phyloP scores from a whole-genome alignment of 2,113 vertebrate species.

The Mormyrus iriodes region DNA sequence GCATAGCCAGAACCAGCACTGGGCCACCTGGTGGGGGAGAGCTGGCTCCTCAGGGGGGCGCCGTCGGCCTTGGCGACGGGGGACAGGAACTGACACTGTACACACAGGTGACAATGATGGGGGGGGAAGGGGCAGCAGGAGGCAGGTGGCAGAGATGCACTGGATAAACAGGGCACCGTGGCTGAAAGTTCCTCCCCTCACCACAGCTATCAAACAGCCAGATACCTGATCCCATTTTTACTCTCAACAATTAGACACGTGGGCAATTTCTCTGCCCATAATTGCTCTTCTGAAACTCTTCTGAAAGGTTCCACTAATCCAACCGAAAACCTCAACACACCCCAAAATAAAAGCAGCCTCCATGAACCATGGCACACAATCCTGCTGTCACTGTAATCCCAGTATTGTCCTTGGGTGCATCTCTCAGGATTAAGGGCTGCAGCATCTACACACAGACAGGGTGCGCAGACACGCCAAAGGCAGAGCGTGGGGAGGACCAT shows the following conservation, averaged over 20 bases:
- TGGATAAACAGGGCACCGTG: neutral
- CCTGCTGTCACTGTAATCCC: neutral
- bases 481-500: neutral
- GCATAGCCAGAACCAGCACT: neutral
- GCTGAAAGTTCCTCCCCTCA: neutral
- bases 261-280: neutral
- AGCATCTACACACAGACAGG: conserved; percentile 16
- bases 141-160: neutral
- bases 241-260: neutral
- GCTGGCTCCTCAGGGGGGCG: neutral
- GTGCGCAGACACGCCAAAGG: neutral
- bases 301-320: neutral
- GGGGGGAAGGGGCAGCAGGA: neutral
- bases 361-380: neutral
- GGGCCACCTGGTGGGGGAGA: neutral
- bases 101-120: neutral
- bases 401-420: neutral
- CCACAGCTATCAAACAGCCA: neutral
- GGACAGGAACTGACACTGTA: neutral
- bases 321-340: neutral
- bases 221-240: neutral
- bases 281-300: neutral
- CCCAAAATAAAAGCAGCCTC: neutral
- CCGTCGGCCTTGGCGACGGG: neutral
- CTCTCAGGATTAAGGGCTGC: conserved; percentile 27